These are phyloP conservation scores for Procambarus virginalis DNA, from an alignment of 1,140 invertebrate genomes.

Conservation along the genomic window DNA sequence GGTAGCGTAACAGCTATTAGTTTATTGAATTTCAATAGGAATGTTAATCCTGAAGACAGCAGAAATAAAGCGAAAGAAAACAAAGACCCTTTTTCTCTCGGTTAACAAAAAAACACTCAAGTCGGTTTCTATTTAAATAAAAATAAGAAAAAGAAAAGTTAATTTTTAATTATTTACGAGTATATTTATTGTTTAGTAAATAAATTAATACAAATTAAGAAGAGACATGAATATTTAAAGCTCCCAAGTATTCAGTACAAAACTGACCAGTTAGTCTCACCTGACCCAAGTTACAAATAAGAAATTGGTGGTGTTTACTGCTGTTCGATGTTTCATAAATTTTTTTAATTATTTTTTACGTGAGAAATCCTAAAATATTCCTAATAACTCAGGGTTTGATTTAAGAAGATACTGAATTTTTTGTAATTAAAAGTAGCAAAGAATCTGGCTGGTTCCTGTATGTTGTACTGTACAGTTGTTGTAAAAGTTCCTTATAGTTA, in stretches of 20 bases:
- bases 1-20: not conserved
- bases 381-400: not conserved
- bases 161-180: not conserved
- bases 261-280: conserved; percentile 6
- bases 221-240: conserved; percentile 32
- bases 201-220: not conserved
- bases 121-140: not conserved
- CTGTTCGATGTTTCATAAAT: too few species aligned
- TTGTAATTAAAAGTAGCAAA: not conserved
- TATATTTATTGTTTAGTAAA: conserved; percentile 9
- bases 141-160: not conserved
- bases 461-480: too few species aligned
- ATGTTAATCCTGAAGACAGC: too few species aligned
- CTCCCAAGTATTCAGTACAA: not conserved
- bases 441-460: not conserved
- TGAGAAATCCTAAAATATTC: not conserved
- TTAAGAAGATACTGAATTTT: not conserved
- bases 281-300: conserved; percentile 14
- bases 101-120: not conserved
- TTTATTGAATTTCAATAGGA: too few species aligned
- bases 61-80: not conserved
- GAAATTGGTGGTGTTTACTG: not conserved
- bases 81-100: not conserved
- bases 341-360: not conserved
- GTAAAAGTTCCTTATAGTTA: too few species aligned